Evolutionary conservation across 35 echinoderm and acorn worm species (phyloP), one percentile per base, ranked within the genome.

Genomic region (Diadema setosum): DNA sequence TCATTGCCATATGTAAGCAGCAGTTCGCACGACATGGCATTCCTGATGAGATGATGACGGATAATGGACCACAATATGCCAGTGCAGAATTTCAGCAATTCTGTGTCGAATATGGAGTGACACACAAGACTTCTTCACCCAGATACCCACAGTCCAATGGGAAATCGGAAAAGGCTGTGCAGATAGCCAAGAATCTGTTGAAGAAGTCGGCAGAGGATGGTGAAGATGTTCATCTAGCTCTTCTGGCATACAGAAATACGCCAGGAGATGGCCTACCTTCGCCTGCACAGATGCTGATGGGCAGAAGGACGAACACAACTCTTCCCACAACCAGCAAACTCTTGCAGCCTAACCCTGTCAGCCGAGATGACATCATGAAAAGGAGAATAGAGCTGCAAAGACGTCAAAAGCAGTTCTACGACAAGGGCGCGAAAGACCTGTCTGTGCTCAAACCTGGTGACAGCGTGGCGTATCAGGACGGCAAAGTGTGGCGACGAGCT

Each of bases 201-300:
- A 67, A 46, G 44, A 93, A 93, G 26, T 65, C 74, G 5, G 61
- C 32, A 5, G 67, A 39, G 41, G 42, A 59, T 16, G 50, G 50
- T 24, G 30, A 75, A 29, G 91, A 93, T 50, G 29, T 87, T 1
- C 56, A 93, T 18, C 60, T 93, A 25, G 75, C 84, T 33, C 1
- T 93, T 29, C 58, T 93, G 26, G 42, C 87, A 20, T 93, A 41
- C 26, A 87, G 91, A 73, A 83, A 87, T 40, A 93, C 91, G 23
- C 91, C 91, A 80, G 55, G 76, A 63, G 50, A 81, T 17, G n/a
- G 46, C 20, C 29, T 45, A 5, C 42, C 58, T 75, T 75, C 64
- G 5, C 42, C 81, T 25, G 43, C 33, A 11, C 88, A 90, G 44
- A 40, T 83, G 41, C 52, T 90, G 41, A 69, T 90, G 25, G 59